A percentile compares a stretch with the other conserved stretches of the same genome.
phyloP scores from a whole-genome alignment of 2,797 vertebrate genomes.

The Gymnoscopelus braueri region DNA sequence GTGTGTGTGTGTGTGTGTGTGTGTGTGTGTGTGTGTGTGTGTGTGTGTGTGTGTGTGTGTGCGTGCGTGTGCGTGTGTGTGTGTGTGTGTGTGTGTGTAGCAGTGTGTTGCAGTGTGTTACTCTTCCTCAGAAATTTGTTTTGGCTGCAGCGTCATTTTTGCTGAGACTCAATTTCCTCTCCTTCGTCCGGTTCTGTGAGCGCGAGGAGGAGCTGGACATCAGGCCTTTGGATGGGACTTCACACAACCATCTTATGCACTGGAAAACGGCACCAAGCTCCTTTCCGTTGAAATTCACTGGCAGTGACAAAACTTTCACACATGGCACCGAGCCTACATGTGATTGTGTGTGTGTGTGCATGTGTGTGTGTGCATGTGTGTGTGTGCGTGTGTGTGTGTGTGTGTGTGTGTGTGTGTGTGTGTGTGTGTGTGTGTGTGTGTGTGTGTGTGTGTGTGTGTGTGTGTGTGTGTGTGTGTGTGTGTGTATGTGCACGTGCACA shows the following conservation, averaged over 20 bases:
- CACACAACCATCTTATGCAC: constrained; percentile 10
- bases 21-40: background rate
- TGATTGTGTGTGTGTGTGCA: background rate
- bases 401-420: background rate
- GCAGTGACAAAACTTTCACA: constrained; percentile 30
- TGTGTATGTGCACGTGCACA: no score
- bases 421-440: constrained; percentile 2
- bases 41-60: constrained; percentile 9
- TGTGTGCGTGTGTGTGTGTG: background rate
- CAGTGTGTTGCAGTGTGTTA: background rate
- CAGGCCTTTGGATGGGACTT: background rate
- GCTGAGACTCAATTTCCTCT: constrained; percentile 53
- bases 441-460: background rate
- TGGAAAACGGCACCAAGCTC: constrained; percentile 15
- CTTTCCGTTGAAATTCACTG: constrained; percentile 48
- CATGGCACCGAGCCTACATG: constrained; percentile 24
- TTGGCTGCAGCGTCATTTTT: constrained; percentile 54
- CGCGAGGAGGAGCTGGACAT: background rate
- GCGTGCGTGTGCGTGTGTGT: constrained; percentile 21
- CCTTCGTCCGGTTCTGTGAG: constrained; percentile 30
- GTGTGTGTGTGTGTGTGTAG: background rate
- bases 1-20: constrained; percentile 5
- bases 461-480: no score
- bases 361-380: constrained; percentile 7
- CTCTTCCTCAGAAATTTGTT: constrained; percentile 51